phyloP scores from a whole-genome alignment of 1,140 invertebrate genomes.

The Drosophila hydei region DNA sequence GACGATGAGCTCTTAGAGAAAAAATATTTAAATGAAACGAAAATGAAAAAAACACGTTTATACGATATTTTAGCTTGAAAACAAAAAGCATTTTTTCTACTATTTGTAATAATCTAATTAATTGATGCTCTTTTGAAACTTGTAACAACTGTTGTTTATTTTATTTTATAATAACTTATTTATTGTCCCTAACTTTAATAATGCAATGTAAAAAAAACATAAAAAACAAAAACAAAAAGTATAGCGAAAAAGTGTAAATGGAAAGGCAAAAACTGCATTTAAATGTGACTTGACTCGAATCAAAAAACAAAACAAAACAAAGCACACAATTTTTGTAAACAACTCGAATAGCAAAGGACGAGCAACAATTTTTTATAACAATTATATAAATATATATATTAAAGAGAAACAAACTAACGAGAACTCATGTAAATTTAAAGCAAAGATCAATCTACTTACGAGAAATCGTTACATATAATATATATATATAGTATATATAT shows the following conservation, averaged over 20 bases:
- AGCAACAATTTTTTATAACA: slow-evolving; percentile 70
- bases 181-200: slow-evolving; percentile 78
- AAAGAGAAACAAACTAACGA: slow-evolving; percentile 48
- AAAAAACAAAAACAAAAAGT: slow-evolving; percentile 60
- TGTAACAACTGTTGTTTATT: slow-evolving; percentile 75
- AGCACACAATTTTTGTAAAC: slow-evolving; percentile 56
- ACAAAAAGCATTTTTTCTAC: slow-evolving; percentile 41
- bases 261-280: slow-evolving; percentile 70
- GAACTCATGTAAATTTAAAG: slow-evolving; percentile 71
- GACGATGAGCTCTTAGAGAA: slow-evolving; percentile 56
- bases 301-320: slow-evolving; percentile 55
- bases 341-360: slow-evolving; percentile 39
- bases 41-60: slow-evolving; percentile 28
- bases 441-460: slow-evolving; percentile 72
- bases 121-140: slow-evolving; percentile 54
- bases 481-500: slow-evolving; percentile 43
- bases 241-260: slow-evolving; percentile 59
- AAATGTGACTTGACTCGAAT: slow-evolving; percentile 75
- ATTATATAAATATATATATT: slow-evolving; percentile 41
- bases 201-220: slow-evolving; percentile 72
- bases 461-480: slow-evolving; percentile 41
- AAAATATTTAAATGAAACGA: slow-evolving; percentile 5
- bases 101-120: slow-evolving; percentile 57
- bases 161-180: slow-evolving; percentile 77
- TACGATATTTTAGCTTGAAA: slow-evolving; percentile 60